Evolutionary conservation across 2,113 vertebrate species (phyloP), one percentile per base, ranked within the genome.

Genomic region (Sapayoa aenigma): DNA sequence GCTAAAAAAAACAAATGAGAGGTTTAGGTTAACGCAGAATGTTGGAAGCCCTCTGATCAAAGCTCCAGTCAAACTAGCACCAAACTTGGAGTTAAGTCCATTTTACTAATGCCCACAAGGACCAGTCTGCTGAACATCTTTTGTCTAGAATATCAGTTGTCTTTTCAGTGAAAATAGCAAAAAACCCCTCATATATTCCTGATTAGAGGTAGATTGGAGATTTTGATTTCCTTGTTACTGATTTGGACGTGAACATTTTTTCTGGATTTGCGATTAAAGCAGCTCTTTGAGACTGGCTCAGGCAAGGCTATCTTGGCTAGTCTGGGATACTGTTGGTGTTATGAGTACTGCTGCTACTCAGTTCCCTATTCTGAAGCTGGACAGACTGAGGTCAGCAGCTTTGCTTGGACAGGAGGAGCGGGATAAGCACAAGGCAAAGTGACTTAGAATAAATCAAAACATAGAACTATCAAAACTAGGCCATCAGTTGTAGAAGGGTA

Each of bases 181-280:
- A 73, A 79, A 9, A 0, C 0, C 1, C 3, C 20, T 27, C 20
- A 7, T 4, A 9, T 63, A 16, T 78, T 35, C 69, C 30, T 59
- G 44, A 30, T 22, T 33, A 21, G 42, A 53, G 21, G 31, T 9
- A 74, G 7, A 3, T 44, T 42, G 31, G 68, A 52, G 41, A 46
- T 47, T 75, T 52, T 72, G 1, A 27, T 84, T 92, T 63, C 19
- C n/a, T 68, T 76, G 15, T 73, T 49, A 55, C 21, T 67, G n/a
- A 47, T 52, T 71, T 56, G 27, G n/a, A 66, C 27, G 9, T 66
- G 24, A 68, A 42, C 1, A 9, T 59, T 47, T 89, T 92, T 78
- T 16, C 39, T 63, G 66, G 12, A 42, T 41, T 81, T 81, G 49
- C 65, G 44, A 65, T 46, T 72, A 56, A 94, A 93, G 37, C 21